Conservation (phyloP, 2,113 vertebrate genomes). For the Glareola pratincola region DNA sequence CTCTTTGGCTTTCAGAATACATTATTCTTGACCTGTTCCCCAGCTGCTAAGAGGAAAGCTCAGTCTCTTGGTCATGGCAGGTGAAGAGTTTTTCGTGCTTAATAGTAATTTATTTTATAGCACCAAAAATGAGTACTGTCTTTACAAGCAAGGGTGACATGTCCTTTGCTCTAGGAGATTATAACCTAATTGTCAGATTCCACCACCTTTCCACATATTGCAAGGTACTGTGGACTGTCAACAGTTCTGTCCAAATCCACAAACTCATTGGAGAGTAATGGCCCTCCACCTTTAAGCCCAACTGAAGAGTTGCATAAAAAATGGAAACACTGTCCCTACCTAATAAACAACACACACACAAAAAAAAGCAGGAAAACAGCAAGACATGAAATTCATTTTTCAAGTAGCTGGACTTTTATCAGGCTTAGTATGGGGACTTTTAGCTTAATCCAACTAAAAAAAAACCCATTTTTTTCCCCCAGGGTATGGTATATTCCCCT, state of each 20-base stretch:
- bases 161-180: not conserved
- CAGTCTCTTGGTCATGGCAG: not conserved
- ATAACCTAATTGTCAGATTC: not conserved
- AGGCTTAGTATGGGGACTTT: not conserved
- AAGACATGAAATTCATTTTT: not conserved
- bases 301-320: not conserved
- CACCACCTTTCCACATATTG: not conserved
- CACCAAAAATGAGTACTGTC: not conserved
- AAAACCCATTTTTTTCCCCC: not conserved
- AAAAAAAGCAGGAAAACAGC: not conserved
- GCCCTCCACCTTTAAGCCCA: not conserved
- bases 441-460: not conserved
- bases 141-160: not conserved
- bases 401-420: not conserved
- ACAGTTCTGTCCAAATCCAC: not conserved
- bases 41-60: not conserved
- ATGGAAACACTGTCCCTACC: not conserved
- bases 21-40: not conserved
- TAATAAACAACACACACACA: not conserved
- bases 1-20: not conserved
- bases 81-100: not conserved
- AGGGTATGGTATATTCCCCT: not conserved
- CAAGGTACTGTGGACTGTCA: not conserved
- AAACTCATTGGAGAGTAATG: not conserved
- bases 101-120: not conserved